Evolutionary conservation across 2,113 vertebrate genomes (phyloP), one percentile per base, ranked within the genome.

Genomic region (Mirounga angustirostris): DNA sequence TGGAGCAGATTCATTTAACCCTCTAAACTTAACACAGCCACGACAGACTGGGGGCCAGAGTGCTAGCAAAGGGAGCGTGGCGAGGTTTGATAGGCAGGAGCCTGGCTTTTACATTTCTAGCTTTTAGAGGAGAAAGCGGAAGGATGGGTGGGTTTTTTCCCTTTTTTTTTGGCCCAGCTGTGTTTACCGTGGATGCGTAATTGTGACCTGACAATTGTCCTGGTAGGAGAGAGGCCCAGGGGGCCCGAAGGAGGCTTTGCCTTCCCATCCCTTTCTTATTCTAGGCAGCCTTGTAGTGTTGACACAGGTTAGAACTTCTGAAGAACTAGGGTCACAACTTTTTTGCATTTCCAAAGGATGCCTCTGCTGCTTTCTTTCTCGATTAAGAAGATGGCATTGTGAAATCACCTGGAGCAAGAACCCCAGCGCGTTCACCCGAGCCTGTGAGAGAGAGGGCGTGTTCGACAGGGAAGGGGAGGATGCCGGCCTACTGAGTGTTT

Each of bases 101-200:
- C 63, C 63, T 28, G 13, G 61, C 61, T 65, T 22, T 14, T 50
- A 43, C 28, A 79, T 74, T 61, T 92, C 87, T 54, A 50, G 54
- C 63, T 78, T 91, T 69, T 24, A 85, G 52, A 92, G 74, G 87
- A 33, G 56, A 79, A 56, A 67, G 59, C 19, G n/a, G 91, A 69
- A 59, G 52, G 13, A 2, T 43, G 80, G 14, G 76, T 33, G 30
- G 56, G 8, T 63, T 80, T 81, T 67, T 52, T 69, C 22, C 67
- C 15, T 46, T 86, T 40, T 71, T 71, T 81, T n/a, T 89, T 14
- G 73, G 91, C 81, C 74, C 87, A 94, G 69, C 94, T 90, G 56
- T 88, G 89, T 94, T 95, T 74, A 50, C 88, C 56, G n/a, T 43
- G 65, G 69, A 46, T 52, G 22, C 28, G 2, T 30, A 71, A 11